These are phyloP conservation scores for Drosophila hamatofila DNA, from an alignment of 2,888 invertebrate genomes.

Conservation along the genomic window DNA sequence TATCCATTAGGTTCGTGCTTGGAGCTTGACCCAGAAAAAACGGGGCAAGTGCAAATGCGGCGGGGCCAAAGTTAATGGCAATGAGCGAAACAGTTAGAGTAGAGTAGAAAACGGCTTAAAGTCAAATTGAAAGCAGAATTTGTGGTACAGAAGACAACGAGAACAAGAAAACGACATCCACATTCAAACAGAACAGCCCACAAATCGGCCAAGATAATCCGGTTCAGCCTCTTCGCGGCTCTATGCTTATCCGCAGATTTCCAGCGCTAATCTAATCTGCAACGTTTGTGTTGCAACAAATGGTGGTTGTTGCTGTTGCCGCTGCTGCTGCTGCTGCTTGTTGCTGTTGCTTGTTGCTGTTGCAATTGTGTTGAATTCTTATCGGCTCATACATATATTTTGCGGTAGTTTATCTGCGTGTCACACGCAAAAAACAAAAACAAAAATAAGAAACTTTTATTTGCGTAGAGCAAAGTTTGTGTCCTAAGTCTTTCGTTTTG, in stretches of 20 bases:
- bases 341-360: conserved; percentile 21
- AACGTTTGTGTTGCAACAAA: conserved; percentile 61
- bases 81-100: conserved; percentile 46
- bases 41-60: conserved; percentile 60
- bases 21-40: conserved; percentile 73
- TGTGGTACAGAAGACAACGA: conserved; percentile 15
- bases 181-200: conserved; percentile 28
- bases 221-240: conserved; percentile 45
- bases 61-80: conserved; percentile 48
- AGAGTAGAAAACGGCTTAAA: conserved; percentile 33
- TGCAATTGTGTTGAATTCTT: conserved; percentile 60
- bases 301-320: conserved; percentile 35
- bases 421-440: conserved; percentile 61
- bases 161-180: conserved; percentile 15
- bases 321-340: conserved; percentile 31
- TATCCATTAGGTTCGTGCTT: conserved; percentile 71
- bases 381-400: conserved; percentile 48
- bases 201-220: conserved; percentile 39
- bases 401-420: conserved; percentile 58
- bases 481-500: conserved; percentile 81
- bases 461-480: conserved; percentile 71
- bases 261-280: conserved; percentile 54
- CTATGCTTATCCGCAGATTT: conserved; percentile 33
- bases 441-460: conserved; percentile 4
- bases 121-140: conserved; percentile 41